Evolutionary conservation across 2,797 vertebrate species (phyloP).

Genomic region (Poecilia gillii): DNA sequence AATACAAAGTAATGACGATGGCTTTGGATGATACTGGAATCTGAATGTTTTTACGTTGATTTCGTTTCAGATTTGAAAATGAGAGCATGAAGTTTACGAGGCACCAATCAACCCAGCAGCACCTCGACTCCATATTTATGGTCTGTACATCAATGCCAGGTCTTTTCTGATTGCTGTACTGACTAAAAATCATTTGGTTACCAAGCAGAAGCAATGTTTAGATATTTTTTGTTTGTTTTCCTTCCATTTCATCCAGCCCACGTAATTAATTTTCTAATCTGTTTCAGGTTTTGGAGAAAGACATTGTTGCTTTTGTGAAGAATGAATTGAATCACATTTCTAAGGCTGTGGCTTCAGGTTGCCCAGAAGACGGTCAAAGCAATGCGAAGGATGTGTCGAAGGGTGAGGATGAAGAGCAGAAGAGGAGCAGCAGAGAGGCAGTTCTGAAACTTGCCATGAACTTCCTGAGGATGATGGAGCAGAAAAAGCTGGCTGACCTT

Average conservation of each 20-base stretch:
- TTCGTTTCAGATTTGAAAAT: neutral
- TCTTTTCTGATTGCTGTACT: neutral
- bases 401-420: neutral
- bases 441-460: neutral
- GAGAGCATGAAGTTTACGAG: neutral
- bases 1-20: neutral
- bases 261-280: neutral
- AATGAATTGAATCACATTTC: neutral
- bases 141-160: neutral
- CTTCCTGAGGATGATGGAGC: neutral
- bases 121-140: neutral
- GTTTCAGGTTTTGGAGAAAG: conserved; percentile 7
- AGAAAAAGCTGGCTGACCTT: neutral
- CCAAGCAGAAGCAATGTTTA: neutral
- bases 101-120: neutral
- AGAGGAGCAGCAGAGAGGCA: conserved; percentile 10
- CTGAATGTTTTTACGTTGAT: neutral
- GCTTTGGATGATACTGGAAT: neutral
- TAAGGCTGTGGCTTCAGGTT: neutral
- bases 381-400: neutral
- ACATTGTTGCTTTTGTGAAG: neutral
- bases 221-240: neutral
- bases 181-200: neutral
- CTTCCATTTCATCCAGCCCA: neutral
- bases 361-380: neutral